Conservation (phyloP, 2,113 vertebrate species). For the Ptychochromis oligacanthus region DNA sequence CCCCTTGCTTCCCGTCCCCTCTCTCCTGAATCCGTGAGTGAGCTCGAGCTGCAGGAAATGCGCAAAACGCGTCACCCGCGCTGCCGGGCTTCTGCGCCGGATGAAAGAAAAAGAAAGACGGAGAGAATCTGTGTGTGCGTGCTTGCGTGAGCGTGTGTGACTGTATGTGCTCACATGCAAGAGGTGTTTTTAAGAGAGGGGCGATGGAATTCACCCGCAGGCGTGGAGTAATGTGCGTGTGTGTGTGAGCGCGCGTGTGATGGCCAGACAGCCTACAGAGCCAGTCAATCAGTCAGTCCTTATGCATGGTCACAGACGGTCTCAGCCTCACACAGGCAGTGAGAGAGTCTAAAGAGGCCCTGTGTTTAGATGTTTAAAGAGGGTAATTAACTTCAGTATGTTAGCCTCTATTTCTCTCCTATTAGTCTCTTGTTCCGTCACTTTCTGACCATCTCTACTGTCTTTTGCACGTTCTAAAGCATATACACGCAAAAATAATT, state of each 20-base stretch:
- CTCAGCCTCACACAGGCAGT: conserved; percentile 5
- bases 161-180: conserved; percentile 25
- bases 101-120: conserved; percentile 76
- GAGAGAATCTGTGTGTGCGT: not conserved
- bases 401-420: conserved; percentile 48
- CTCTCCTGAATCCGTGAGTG: conserved; percentile 59
- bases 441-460: not conserved
- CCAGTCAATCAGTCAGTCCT: conserved; percentile 41
- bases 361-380: conserved; percentile 67
- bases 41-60: conserved; percentile 92
- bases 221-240: conserved; percentile 19
- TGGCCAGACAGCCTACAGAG: conserved; percentile 55
- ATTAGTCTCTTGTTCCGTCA: not conserved
- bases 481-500: not conserved
- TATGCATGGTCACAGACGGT: conserved; percentile 44
- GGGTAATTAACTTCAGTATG: conserved; percentile 48
- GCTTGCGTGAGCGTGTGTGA: not conserved
- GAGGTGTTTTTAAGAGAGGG: conserved; percentile 47
- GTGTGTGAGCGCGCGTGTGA: conserved; percentile 26
- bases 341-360: too few species aligned
- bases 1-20: conserved; percentile 70
- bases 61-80: conserved; percentile 95
- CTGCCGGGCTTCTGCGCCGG: conserved; percentile 79
- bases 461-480: conserved; percentile 1
- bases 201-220: conserved; percentile 67